Percentiles rank a stretch among this genome's conserved stretches.
Evolutionary conservation across 30 jellyfish, hydroid and myxozoan species (phyloP).

Genomic region (Clytia hemisphaerica): DNA sequence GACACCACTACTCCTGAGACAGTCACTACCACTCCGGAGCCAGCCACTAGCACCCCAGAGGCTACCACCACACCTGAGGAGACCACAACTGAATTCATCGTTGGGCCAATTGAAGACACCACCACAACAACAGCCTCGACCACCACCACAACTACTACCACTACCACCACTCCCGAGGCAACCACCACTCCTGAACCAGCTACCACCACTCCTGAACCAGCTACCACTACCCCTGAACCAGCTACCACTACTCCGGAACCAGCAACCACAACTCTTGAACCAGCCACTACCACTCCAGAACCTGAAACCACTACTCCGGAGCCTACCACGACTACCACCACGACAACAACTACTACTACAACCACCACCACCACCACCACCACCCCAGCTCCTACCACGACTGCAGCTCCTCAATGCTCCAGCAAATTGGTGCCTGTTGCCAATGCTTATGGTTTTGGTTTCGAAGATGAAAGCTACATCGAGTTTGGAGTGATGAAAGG

Average conservation of each 20-base stretch:
- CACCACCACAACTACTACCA: slow-evolving; percentile 34
- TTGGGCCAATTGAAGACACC: slow-evolving; percentile 17
- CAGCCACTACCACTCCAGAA: slow-evolving; percentile 35
- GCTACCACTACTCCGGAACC: slow-evolving; percentile 44
- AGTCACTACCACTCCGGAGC: slow-evolving; percentile 31
- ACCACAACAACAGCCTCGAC: slow-evolving; percentile 21
- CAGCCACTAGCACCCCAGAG: slow-evolving; percentile 46
- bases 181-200: slow-evolving; percentile 42
- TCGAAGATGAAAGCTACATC: slow-evolving; percentile 36
- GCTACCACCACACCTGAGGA: slow-evolving; percentile 28
- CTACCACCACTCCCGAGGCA: slow-evolving; percentile 34
- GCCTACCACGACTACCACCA: slow-evolving; percentile 33
- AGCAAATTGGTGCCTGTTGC: slow-evolving; percentile 22
- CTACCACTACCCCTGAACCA: slow-evolving; percentile 25
- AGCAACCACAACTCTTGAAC: slow-evolving; percentile 35
- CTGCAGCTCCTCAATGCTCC: slow-evolving; percentile 36
- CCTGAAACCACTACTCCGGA: slow-evolving; percentile 43
- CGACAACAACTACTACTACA: slow-evolving; percentile 49
- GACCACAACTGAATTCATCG: slow-evolving; percentile 32
- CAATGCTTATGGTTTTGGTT: slow-evolving; percentile 71
- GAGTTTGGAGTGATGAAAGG: slow-evolving; percentile 45
- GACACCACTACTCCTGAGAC: slow-evolving; percentile 14
- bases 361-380: slow-evolving; percentile 25
- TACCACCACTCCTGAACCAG: slow-evolving; percentile 8
- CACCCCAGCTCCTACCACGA: slow-evolving; percentile 28